Percentiles rank a stretch among this genome's conserved stretches.
These are phyloP conservation scores for Cyphomyrus plagiostoma DNA, from an alignment of 2,113 vertebrate genomes.

Conservation along the genomic window DNA sequence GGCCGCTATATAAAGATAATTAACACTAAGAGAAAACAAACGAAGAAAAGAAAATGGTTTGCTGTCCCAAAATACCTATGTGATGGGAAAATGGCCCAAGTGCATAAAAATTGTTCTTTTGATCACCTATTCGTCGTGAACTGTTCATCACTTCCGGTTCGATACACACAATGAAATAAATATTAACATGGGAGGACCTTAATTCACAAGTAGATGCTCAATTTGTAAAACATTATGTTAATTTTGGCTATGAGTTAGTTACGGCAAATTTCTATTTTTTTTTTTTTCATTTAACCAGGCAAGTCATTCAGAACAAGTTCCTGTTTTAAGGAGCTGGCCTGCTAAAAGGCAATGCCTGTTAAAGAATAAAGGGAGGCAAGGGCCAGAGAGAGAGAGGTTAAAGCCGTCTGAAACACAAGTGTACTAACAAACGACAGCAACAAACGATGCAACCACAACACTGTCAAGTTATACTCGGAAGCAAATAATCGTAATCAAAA, in stretches of 20 bases:
- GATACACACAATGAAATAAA: not conserved
- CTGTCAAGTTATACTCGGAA: not conserved
- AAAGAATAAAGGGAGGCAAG: not conserved
- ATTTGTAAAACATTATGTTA: not conserved
- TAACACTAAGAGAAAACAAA: not conserved
- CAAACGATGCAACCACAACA: not conserved
- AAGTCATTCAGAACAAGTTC: not conserved
- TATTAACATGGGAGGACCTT: not conserved
- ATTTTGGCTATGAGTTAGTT: not conserved
- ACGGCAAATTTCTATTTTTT: not conserved
- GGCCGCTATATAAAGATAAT: not conserved
- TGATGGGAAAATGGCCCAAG: not conserved
- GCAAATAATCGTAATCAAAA: not conserved
- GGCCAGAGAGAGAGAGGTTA: not conserved
- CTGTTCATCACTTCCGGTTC: not conserved
- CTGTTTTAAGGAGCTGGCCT: not conserved
- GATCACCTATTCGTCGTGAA: not conserved
- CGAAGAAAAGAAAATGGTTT: not conserved
- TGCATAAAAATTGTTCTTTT: not conserved
- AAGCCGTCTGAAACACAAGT: not conserved
- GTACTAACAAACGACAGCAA: not conserved
- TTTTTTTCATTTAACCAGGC: not conserved
- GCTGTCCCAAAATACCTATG: not conserved
- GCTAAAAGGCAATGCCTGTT: not conserved
- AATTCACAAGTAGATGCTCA: not conserved